phyloP scores from a whole-genome alignment of 2,888 invertebrate genomes.

The Macropis europaea region DNA sequence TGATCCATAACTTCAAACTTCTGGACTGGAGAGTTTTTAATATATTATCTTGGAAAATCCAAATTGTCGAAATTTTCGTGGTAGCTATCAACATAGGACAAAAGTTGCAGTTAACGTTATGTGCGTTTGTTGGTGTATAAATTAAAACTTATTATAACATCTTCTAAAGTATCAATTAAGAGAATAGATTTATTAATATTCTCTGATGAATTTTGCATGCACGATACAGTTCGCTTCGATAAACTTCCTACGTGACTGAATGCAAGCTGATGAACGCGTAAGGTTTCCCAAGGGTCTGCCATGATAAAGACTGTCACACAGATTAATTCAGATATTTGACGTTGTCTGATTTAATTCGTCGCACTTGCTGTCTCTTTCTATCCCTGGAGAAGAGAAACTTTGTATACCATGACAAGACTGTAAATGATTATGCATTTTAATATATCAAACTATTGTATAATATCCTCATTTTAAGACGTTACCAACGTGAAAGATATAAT shows the following conservation, averaged over 20 bases:
- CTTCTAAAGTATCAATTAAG: conserved; percentile 11
- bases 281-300: conserved; percentile 50
- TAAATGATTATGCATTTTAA: too few relatives aligned
- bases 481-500: too few relatives aligned
- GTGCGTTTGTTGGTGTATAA: neutral
- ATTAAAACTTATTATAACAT: neutral
- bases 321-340: conserved; percentile 71
- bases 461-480: too few relatives aligned
- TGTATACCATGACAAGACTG: neutral
- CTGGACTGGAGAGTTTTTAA: too few relatives aligned
- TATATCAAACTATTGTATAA: conserved; percentile 1
- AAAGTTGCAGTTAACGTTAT: too few relatives aligned
- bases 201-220: conserved; percentile 51
- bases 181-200: conserved; percentile 49
- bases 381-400: conserved; percentile 3
- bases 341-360: conserved; percentile 51
- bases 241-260: conserved; percentile 66
- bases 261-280: conserved; percentile 56
- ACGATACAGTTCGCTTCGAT: conserved; percentile 48
- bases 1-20: too few relatives aligned
- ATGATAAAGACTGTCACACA: conserved; percentile 64
- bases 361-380: conserved; percentile 3
- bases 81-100: too few relatives aligned
- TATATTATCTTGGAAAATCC: too few relatives aligned
- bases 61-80: too few relatives aligned